Conservation (phyloP, 2,113 vertebrate genomes). For the Prunella himalayana region DNA sequence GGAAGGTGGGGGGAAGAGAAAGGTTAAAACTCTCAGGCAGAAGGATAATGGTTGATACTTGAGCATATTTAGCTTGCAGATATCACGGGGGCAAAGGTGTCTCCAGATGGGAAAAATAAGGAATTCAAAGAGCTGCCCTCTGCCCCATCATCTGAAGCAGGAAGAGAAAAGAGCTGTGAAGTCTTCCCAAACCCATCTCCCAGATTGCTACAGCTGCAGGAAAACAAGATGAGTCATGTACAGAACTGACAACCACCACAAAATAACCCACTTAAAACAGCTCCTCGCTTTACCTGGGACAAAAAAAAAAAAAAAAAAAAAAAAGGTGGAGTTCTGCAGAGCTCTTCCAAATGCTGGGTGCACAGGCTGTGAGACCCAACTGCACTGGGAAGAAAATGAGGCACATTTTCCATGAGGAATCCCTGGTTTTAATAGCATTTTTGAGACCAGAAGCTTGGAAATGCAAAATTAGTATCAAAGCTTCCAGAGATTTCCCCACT, state of each 20-base stretch:
- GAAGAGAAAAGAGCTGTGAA: not conserved
- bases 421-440: not conserved
- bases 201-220: not conserved
- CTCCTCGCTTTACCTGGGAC: not conserved
- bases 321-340: not conserved
- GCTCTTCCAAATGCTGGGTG: not conserved
- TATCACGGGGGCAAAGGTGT: not conserved
- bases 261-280: not conserved
- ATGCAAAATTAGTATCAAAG: not conserved
- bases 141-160: not conserved
- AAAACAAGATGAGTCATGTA: not conserved
- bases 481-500: not conserved
- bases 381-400: not conserved
- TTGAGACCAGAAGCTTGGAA: not conserved
- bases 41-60: not conserved
- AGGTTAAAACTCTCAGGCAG: not conserved
- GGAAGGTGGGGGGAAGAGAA: not conserved
- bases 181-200: not conserved
- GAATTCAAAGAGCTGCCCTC: not conserved
- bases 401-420: fast-evolving
- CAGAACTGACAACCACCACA: not conserved
- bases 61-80: not conserved
- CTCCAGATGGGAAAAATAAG: not conserved
- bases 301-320: not conserved
- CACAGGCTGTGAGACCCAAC: not conserved